Evolutionary conservation across 2,888 invertebrate genomes (phyloP).

Genomic region (Leptopterna dolabrata): DNA sequence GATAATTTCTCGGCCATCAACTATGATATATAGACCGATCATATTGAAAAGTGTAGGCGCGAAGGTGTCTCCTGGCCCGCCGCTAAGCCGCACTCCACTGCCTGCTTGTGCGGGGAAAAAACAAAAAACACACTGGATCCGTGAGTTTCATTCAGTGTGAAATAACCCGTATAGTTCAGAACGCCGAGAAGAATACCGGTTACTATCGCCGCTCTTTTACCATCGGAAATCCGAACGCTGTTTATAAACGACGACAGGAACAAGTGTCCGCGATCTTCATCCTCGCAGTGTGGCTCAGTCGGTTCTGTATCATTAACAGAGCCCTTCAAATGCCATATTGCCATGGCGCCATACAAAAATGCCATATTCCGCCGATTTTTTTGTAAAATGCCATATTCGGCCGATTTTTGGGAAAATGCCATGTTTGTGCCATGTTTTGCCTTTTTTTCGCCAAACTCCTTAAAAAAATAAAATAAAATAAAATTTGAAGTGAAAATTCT

Average conservation of each 20-base stretch:
- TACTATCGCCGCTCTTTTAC: constrained; percentile 62
- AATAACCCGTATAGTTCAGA: constrained; percentile 74
- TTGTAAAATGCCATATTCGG: too few relatives aligned
- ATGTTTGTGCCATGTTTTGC: too few relatives aligned
- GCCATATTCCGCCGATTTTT: too few relatives aligned
- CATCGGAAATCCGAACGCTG: constrained; percentile 69
- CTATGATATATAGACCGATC: constrained; percentile 69
- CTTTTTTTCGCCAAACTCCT: too few relatives aligned
- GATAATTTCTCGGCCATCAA: constrained; percentile 67
- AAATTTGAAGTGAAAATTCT: too few relatives aligned
- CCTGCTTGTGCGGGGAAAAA: constrained; percentile 68
- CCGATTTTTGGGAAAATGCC: too few relatives aligned
- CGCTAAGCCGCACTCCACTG: constrained; percentile 70
- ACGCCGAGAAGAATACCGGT: constrained; percentile 56
- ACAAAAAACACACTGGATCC: constrained; percentile 70
- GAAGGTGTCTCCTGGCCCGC: constrained; percentile 72
- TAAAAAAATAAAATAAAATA: too few relatives aligned
- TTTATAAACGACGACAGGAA: constrained; percentile 73
- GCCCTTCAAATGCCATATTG: too few relatives aligned
- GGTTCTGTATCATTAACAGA: neutral
- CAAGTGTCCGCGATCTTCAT: constrained; percentile 67
- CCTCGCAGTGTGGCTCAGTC: neutral
- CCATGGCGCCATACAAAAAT: too few relatives aligned
- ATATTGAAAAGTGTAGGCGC: constrained; percentile 72
- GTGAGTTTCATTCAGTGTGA: constrained; percentile 71